Percentiles rank a stretch among this genome's conserved stretches.
These are phyloP conservation scores for Leptopilina boulardi DNA, from an alignment of 1,140 invertebrate genomes.

Conservation along the genomic window DNA sequence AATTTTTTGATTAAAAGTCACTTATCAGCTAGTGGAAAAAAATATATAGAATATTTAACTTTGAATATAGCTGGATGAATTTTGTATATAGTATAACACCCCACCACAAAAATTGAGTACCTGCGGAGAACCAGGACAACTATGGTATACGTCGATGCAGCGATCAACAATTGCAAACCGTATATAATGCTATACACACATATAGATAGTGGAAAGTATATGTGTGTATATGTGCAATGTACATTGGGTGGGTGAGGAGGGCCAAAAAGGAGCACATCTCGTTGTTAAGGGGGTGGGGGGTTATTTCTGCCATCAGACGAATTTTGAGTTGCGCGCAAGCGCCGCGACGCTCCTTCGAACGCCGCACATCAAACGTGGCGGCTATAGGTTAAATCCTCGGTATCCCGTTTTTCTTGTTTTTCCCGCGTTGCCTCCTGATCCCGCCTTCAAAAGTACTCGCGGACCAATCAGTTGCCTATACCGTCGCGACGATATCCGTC, in stretches of 20 bases:
- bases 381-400: constrained; percentile 77
- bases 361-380: constrained; percentile 72
- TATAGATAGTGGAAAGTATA: too few species aligned
- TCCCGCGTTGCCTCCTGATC: constrained; percentile 75
- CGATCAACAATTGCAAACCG: constrained; percentile 68
- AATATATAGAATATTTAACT: neutral
- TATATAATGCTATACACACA: constrained; percentile 29
- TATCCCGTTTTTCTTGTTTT: constrained; percentile 73
- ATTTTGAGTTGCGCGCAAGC: constrained; percentile 61
- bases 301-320: constrained; percentile 31
- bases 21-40: neutral
- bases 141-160: constrained; percentile 43
- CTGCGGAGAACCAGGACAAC: constrained; percentile 25
- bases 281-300: constrained; percentile 29
- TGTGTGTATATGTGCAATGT: constrained; percentile 43
- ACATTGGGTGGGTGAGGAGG: too few species aligned
- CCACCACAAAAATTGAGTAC: constrained; percentile 15
- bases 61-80: neutral
- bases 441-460: constrained; percentile 74
- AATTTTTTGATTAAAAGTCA: neutral
- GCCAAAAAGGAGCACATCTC: constrained; percentile 2
- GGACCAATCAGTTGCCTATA: constrained; percentile 70
- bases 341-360: constrained; percentile 53
- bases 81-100: neutral
- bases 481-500: constrained; percentile 55